Conservation (phyloP, 2,113 vertebrate genomes). For the Vulpes ferrilata region DNA sequence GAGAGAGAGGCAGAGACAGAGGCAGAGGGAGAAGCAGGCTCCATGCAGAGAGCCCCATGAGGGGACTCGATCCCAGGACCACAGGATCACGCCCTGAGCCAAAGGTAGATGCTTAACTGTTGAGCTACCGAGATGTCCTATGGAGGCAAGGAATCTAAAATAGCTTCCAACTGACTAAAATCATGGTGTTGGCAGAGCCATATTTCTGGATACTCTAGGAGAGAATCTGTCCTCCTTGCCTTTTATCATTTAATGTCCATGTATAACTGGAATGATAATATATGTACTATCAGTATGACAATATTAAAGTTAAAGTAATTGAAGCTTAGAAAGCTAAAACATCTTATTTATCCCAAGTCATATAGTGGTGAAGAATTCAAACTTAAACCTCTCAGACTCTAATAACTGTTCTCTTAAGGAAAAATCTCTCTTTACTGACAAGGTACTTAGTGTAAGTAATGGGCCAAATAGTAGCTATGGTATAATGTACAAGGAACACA, state of each 20-base stretch:
- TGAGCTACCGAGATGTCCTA: too few species aligned
- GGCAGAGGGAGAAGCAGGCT: too few species aligned
- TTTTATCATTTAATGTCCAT: conserved; percentile 17
- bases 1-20: too few species aligned
- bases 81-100: too few species aligned
- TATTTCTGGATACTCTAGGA: neutral
- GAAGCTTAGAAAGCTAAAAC: neutral
- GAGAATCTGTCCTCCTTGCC: neutral
- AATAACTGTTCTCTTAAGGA: neutral
- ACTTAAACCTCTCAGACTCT: neutral
- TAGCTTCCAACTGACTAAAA: neutral
- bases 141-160: neutral
- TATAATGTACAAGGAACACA: neutral
- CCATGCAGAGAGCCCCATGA: too few species aligned
- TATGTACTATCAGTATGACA: neutral
- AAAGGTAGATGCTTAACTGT: too few species aligned
- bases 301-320: neutral
- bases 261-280: neutral
- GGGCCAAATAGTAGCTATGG: neutral
- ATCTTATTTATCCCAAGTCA: neutral
- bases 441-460: neutral
- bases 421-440: neutral
- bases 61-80: too few species aligned
- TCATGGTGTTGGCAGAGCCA: neutral
- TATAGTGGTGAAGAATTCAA: neutral